phyloP scores from a whole-genome alignment of 2,113 vertebrate species.

The Ramphastos sulfuratus region DNA sequence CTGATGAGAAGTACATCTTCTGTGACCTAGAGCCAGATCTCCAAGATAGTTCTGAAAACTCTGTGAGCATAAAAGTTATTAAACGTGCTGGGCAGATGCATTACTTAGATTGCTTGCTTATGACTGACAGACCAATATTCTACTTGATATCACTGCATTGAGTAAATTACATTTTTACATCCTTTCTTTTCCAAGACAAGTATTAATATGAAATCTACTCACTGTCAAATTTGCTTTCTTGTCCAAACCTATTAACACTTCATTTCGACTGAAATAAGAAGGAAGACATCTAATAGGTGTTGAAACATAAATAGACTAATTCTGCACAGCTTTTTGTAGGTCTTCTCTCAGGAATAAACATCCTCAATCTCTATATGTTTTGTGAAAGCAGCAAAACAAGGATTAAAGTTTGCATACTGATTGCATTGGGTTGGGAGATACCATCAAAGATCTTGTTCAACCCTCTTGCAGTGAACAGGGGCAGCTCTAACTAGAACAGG shows the following conservation, averaged over 20 bases:
- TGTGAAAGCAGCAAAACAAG: background rate
- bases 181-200: background rate
- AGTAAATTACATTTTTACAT: conserved; percentile 15
- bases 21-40: background rate
- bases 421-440: too few relatives aligned
- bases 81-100: background rate
- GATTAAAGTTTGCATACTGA: background rate
- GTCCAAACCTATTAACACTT: background rate
- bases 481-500: too few relatives aligned
- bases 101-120: background rate
- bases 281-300: background rate
- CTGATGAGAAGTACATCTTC: background rate
- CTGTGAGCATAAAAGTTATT: background rate
- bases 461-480: too few relatives aligned
- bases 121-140: conserved; percentile 4
- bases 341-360: background rate
- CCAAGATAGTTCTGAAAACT: background rate
- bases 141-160: background rate
- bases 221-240: background rate
- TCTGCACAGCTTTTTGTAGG: background rate
- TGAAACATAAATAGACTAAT: background rate
- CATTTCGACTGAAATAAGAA: background rate
- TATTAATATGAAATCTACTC: background rate
- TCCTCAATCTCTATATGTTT: background rate
- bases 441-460: too few relatives aligned